Evolutionary conservation across 2,888 invertebrate genomes (phyloP).

Genomic region (Apotomis turbidana): DNA sequence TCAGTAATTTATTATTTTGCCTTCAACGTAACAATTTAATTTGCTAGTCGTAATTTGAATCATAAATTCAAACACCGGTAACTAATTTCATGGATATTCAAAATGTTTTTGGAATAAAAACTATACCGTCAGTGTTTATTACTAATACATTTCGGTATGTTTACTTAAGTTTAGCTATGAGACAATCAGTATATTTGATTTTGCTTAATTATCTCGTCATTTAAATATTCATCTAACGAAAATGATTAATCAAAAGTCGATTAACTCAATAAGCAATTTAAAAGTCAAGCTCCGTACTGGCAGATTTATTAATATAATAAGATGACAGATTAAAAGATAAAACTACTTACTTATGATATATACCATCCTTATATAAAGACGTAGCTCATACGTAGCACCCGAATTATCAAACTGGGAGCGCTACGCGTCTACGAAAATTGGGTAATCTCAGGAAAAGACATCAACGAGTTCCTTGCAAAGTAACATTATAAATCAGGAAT

Average conservation of each 20-base stretch:
- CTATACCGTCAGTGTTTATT: background rate
- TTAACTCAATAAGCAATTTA: background rate
- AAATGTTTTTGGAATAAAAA: background rate
- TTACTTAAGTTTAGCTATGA: slow-evolving; percentile 13
- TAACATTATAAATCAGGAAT: slow-evolving; percentile 24
- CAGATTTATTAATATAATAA: background rate
- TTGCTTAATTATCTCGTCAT: slow-evolving; percentile 23
- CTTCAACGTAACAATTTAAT: slow-evolving; percentile 1
- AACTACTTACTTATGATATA: background rate
- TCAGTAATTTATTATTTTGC: background rate
- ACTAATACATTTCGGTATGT: slow-evolving; percentile 5
- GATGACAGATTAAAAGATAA: background rate
- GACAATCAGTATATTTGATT: slow-evolving; percentile 8
- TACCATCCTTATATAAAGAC: background rate
- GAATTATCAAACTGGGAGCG: background rate
- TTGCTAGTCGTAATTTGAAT: background rate
- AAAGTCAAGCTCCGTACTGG: background rate
- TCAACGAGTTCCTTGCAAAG: slow-evolving; percentile 27
- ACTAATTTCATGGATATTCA: background rate
- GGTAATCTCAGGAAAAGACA: slow-evolving; percentile 20
- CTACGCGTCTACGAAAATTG: slow-evolving; percentile 27
- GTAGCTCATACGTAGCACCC: slow-evolving; percentile 19
- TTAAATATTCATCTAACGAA: slow-evolving; percentile 31
- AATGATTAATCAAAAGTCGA: slow-evolving; percentile 19
- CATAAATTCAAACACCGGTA: background rate